These are phyloP conservation scores for Digitonthophagus gazella DNA, from an alignment of 2,888 invertebrate species.

Conservation along the genomic window DNA sequence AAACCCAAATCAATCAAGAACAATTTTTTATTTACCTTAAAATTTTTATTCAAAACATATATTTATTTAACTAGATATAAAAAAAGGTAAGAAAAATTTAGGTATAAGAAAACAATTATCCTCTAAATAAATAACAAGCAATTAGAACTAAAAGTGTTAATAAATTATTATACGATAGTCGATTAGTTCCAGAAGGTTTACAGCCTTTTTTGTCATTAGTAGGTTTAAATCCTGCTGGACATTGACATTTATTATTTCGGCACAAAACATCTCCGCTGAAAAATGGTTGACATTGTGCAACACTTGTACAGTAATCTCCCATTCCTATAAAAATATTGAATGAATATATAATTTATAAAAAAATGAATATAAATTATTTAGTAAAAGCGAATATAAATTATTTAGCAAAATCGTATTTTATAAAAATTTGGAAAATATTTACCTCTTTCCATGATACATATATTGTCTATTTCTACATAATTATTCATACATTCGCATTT, in stretches of 20 bases:
- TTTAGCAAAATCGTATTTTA: not conserved
- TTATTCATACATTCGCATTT: slow-evolving; percentile 16
- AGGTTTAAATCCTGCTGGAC: slow-evolving; percentile 21
- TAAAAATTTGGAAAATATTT: not conserved
- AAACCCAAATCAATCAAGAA: no score
- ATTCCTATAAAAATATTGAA: slow-evolving; percentile 19
- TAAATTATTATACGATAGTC: no score
- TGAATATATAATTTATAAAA: not conserved
- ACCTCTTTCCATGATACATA: slow-evolving; percentile 17
- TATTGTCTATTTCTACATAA: slow-evolving; percentile 4
- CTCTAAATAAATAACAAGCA: no score
- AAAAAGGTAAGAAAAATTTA: no score
- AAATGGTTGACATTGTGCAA: slow-evolving; percentile 15
- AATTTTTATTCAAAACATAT: no score
- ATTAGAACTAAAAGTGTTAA: no score
- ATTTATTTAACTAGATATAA: no score
- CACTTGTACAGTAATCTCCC: slow-evolving; percentile 21
- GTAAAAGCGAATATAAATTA: not conserved
- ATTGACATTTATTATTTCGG: slow-evolving; percentile 26
- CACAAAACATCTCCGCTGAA: slow-evolving; percentile 22
- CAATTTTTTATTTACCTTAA: no score
- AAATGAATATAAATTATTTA: not conserved
- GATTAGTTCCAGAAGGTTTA: no score
- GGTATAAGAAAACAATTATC: no score
- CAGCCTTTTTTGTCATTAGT: slow-evolving; percentile 19